Evolutionary conservation across 2,797 vertebrate genomes (phyloP).

Genomic region (Mormyrops attenuatus): DNA sequence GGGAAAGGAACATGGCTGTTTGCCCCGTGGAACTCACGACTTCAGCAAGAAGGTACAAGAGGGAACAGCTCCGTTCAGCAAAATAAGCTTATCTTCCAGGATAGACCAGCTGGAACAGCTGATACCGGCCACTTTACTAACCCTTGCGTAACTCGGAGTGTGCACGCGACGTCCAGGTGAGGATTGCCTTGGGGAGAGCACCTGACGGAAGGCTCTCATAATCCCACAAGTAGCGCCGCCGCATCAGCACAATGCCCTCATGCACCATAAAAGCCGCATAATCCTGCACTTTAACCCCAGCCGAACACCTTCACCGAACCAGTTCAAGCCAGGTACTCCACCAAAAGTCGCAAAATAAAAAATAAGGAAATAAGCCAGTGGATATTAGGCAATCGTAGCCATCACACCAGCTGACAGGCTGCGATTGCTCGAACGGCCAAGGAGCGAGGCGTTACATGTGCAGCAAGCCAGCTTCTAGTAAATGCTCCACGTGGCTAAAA

Average conservation of each 20-base stretch:
- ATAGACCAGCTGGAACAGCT: not conserved
- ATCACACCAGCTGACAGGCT: not conserved
- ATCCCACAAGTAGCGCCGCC: not conserved
- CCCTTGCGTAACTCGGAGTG: not conserved
- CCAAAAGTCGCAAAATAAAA: not conserved
- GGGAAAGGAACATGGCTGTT: not conserved
- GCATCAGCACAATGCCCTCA: not conserved
- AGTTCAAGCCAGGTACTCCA: not conserved
- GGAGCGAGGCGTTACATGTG: not conserved
- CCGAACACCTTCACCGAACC: not conserved
- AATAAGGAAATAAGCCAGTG: not conserved
- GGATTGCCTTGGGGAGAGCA: not conserved
- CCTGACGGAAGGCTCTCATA: not conserved
- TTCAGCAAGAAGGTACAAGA: not conserved
- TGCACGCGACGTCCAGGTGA: not conserved
- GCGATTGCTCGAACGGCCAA: not conserved
- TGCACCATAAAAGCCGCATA: not conserved
- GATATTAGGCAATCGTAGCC: not conserved
- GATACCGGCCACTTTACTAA: not conserved
- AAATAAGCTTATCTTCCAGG: constrained; percentile 1
- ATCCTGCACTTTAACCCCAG: not conserved
- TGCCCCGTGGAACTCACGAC: not conserved
- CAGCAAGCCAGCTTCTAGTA: not conserved
- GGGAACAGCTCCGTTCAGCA: not conserved
- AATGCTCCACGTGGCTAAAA: not conserved